phyloP scores from a whole-genome alignment of 2,797 vertebrate species.

The Phoebastria nigripes region DNA sequence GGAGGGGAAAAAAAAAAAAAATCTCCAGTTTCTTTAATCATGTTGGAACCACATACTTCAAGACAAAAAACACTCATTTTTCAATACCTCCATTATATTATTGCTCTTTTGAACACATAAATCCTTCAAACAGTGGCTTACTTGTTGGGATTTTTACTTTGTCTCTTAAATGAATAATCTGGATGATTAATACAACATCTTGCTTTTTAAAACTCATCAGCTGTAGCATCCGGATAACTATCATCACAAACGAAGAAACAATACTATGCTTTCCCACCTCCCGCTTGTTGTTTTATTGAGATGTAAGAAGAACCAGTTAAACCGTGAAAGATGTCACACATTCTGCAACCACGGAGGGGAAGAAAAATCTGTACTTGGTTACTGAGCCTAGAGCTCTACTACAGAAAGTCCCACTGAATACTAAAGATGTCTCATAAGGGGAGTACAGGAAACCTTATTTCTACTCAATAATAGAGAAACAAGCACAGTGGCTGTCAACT shows the following conservation, averaged over 20 bases:
- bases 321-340: not conserved
- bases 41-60: not conserved
- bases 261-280: not conserved
- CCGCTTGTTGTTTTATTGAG: not conserved
- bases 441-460: not conserved
- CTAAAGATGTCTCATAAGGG: not conserved
- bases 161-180: not conserved
- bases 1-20: not conserved
- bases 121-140: not conserved
- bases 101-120: not conserved
- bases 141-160: not conserved
- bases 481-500: not conserved
- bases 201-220: not conserved
- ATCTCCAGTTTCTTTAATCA: not conserved
- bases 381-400: not conserved
- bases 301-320: not conserved
- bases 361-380: not conserved
- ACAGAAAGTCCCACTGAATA: not conserved
- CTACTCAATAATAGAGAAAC: not conserved
- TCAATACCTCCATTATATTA: not conserved
- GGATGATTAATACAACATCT: not conserved
- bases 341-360: rapidly evolving
- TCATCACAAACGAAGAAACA: not conserved
- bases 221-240: not conserved
- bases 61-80: not conserved